Evolutionary conservation across 2,113 vertebrate genomes (phyloP).

Genomic region (Corythaixoides concolor): DNA sequence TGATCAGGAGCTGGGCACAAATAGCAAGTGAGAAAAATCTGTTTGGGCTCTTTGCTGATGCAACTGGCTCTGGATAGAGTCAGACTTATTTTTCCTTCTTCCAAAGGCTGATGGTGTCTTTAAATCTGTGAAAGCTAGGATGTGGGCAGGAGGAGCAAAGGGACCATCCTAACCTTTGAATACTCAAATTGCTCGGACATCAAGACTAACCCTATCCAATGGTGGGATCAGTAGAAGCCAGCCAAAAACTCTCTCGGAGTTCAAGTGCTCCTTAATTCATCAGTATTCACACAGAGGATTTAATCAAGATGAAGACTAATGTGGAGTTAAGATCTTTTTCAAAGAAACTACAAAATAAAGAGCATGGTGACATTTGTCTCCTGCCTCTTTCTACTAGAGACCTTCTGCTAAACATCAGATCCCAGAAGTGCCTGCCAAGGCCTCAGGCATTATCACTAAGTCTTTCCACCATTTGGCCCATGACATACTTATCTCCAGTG

Average conservation of each 20-base stretch:
- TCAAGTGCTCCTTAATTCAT: background rate
- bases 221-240: background rate
- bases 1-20: slow-evolving; percentile 27
- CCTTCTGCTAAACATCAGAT: background rate
- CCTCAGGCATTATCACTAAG: background rate
- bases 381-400: background rate
- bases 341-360: background rate
- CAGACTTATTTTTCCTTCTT: background rate
- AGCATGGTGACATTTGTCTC: background rate
- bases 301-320: background rate
- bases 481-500: background rate
- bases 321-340: background rate
- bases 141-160: background rate
- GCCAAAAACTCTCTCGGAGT: background rate
- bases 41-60: background rate
- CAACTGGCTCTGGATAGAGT: background rate
- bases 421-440: background rate
- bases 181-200: background rate
- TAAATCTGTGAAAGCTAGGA: background rate
- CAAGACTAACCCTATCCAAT: background rate
- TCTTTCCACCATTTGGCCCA: background rate
- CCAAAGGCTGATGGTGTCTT: background rate
- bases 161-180: background rate
- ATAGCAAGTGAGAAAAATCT: background rate
- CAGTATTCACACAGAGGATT: background rate